Evolutionary conservation across 1,140 invertebrate genomes (phyloP).

Genomic region (Paraescarpia echinospica): DNA sequence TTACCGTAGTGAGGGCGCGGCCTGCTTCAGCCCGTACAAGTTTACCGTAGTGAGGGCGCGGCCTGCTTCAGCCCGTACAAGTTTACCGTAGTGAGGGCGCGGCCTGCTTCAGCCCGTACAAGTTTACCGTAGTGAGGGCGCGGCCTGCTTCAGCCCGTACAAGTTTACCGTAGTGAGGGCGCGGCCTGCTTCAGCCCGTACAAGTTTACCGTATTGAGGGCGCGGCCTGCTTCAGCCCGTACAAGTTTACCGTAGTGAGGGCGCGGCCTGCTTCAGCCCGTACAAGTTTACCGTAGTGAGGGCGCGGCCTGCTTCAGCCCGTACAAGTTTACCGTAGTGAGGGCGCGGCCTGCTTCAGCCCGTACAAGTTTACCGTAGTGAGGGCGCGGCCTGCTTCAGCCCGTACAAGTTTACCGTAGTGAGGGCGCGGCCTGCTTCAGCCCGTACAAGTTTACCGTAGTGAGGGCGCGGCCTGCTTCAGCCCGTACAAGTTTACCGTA

Average conservation of each 20-base stretch:
- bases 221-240: constrained; percentile 48
- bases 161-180: constrained; percentile 49
- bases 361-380: constrained; percentile 53
- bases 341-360: constrained; percentile 45
- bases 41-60: constrained; percentile 46
- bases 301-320: constrained; percentile 47
- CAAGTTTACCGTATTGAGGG: constrained; percentile 49
- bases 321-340: constrained; percentile 51
- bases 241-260: constrained; percentile 50
- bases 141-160: constrained; percentile 50
- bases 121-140: constrained; percentile 47
- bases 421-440: constrained; percentile 45
- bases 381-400: constrained; percentile 42
- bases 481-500: constrained; percentile 52
- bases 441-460: constrained; percentile 51
- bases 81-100: constrained; percentile 47
- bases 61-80: constrained; percentile 52
- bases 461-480: constrained; percentile 46
- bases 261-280: constrained; percentile 46
- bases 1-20: constrained; percentile 42
- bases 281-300: constrained; percentile 51
- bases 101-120: constrained; percentile 51
- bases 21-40: constrained; percentile 51
- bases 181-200: constrained; percentile 50
- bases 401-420: constrained; percentile 53